Conservation (phyloP, 2,113 vertebrate genomes). For the Salvelinus sp. region DNA sequence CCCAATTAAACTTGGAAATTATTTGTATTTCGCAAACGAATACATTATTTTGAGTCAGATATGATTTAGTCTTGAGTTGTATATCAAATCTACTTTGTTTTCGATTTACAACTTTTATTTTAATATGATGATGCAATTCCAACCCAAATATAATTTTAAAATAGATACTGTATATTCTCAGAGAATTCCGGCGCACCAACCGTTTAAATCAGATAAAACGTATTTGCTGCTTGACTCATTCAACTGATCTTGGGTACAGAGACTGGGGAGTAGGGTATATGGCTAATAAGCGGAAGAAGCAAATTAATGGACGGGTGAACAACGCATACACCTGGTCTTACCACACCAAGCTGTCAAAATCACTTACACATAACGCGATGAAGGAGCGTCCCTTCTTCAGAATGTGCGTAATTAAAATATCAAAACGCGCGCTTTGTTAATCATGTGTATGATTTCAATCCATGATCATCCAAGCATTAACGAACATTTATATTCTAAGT, state of each 20-base stretch:
- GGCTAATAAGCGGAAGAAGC: constrained; percentile 63
- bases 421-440: too few relatives aligned
- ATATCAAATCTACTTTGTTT: not conserved
- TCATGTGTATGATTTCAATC: too few relatives aligned
- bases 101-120: not conserved
- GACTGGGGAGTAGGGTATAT: constrained; percentile 28
- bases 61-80: not conserved
- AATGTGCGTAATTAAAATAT: constrained; percentile 66
- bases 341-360: constrained; percentile 74
- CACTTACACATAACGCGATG: constrained; percentile 63
- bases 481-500: not conserved
- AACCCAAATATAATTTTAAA: not conserved
- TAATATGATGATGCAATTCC: not conserved
- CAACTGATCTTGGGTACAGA: constrained; percentile 37
- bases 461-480: too few relatives aligned
- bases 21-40: not conserved
- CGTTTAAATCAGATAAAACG: not conserved
- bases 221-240: constrained; percentile 25
- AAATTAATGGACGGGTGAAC: constrained; percentile 57
- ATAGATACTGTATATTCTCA: not conserved
- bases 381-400: constrained; percentile 61
- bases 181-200: not conserved
- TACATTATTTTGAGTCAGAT: too few relatives aligned
- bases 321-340: constrained; percentile 75
- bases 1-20: not conserved